Evolutionary conservation across 2,113 vertebrate genomes (phyloP), one percentile per base, ranked within the genome.

Genomic region (Mohoua ochrocephala): DNA sequence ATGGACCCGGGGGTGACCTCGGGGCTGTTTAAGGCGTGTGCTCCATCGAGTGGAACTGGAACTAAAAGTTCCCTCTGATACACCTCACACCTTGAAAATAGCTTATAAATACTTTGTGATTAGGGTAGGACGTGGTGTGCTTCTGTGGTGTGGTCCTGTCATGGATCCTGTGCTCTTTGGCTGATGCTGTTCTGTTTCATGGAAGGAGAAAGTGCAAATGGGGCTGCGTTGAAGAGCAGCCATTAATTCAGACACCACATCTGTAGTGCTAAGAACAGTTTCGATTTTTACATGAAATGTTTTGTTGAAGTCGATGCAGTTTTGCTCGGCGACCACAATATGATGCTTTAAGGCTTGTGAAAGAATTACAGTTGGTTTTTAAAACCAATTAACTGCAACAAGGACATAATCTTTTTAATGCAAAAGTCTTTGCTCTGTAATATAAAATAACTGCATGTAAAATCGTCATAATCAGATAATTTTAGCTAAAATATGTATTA

Each of bases 301-400:
- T 96, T 63, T 76, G 74, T 77, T 94, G 92, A n/a, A 91, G 67
- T 73, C 0, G 0, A 17, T 80, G 75, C 87, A 79, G 68, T 93
- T 92, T 81, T 91, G 47, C 75, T 81, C 79, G 3, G 64, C 84
- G 53, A 13, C 85, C 90, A 92, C 93, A 95, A 88, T 78, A 82
- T 27, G 91, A 85, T 95, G 85, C 87, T 92, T 95, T 91, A 74
- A 96, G 87, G 90, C 84, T 92, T 67, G n/a, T 91, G 92, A 57
- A 18, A 88, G 85, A 95, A 91, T 96, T 95, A 71, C 4, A 64
- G 91, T 73, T 91, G 95, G 53, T 35, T 90, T 96, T 95, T 89
- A 84, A 95, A 91, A 80, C 59, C 70, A 91, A 91, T 96, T 94
- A 97, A 78, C 71, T 93, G 85, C 92, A 96, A 93, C 87, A 93